Conservation (phyloP, 2,888 invertebrate genomes). For the Phyto melanocephala region DNA sequence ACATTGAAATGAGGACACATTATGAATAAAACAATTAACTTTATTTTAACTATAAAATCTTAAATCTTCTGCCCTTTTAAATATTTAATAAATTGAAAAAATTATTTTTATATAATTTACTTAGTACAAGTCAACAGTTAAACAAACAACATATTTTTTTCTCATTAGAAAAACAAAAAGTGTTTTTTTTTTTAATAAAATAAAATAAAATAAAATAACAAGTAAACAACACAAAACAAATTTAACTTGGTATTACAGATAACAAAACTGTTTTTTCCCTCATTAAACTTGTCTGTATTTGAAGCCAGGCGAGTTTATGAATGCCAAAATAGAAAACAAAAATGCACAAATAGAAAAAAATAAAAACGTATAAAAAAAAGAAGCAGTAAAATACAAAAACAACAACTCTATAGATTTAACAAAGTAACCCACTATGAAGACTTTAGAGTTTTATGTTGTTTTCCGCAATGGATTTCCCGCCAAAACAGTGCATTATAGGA, state of each 20-base stretch:
- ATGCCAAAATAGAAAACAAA: conserved; percentile 27
- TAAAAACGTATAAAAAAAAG: background rate
- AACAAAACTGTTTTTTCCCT: conserved; percentile 37
- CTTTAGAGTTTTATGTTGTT: conserved; percentile 62
- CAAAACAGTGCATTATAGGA: conserved; percentile 72
- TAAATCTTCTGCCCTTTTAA: too few relatives aligned
- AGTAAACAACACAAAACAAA: conserved; percentile 54
- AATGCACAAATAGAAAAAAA: background rate
- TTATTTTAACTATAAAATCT: too few relatives aligned
- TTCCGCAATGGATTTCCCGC: conserved; percentile 65
- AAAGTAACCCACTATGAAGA: conserved; percentile 61
- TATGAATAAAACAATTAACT: too few relatives aligned
- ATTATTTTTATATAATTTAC: background rate
- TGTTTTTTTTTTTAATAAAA: background rate
- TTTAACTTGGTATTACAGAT: conserved; percentile 51
- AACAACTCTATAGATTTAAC: conserved; percentile 38
- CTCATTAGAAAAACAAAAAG: background rate
- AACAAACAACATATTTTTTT: conserved; percentile 10
- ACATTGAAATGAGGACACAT: too few relatives aligned
- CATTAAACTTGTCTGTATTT: conserved; percentile 48
- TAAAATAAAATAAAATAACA: conserved; percentile 35
- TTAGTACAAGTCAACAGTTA: conserved; percentile 22
- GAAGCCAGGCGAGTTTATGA: conserved; percentile 22
- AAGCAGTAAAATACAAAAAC: background rate
- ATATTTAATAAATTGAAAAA: too few relatives aligned